Evolutionary conservation across 2,888 invertebrate species (phyloP), one percentile per base, ranked within the genome.

Genomic region (Lithosia quadra): DNA sequence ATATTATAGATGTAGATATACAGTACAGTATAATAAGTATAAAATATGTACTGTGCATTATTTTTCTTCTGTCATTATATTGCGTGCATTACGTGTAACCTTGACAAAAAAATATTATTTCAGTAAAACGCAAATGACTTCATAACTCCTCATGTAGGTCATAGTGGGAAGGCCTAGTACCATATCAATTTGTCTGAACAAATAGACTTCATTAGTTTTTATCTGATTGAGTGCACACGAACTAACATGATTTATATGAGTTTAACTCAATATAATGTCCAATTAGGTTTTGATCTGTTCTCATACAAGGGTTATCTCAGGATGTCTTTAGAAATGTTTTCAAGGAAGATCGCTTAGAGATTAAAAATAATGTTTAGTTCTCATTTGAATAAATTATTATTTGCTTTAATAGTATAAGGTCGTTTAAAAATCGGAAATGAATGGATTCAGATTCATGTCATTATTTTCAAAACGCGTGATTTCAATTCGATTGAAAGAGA

Each of bases 181-280:
- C 5, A 67, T 65, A 78, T 73, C 71, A 74, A 76, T 71, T 76
- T 76, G 68, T 69, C 72, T 71, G 74, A 76, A 65, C 53, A 60
- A 36, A 49, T 53, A 24, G 34, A 63, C 63, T 78, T 78, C 76
- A 76, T 78, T 78, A 70, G 53, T 73, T 73, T 74, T 70, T 73
- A 78, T 79, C 78, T 73, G 79, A 77, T 79, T 53, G 58, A 36
- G 60, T 65, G 56, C 70, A 62, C 78, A 81, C 80, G 82, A 79
- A 75, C 79, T 69, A n/a, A n/a, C n/a, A n/a, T 62, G 76, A 72
- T 75, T 78, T 76, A 65, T 73, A 67, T 75, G 60, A 63, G 11
- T 69, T 33, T 76, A 22, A 28, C n/a, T n/a, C 33, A 60, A 60
- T n/a, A 24, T 53, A 34, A 49, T 53, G 73, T 73, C 71, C 73